phyloP scores from a whole-genome alignment of 2,888 invertebrate species.

The Eupithecia vulgata region DNA sequence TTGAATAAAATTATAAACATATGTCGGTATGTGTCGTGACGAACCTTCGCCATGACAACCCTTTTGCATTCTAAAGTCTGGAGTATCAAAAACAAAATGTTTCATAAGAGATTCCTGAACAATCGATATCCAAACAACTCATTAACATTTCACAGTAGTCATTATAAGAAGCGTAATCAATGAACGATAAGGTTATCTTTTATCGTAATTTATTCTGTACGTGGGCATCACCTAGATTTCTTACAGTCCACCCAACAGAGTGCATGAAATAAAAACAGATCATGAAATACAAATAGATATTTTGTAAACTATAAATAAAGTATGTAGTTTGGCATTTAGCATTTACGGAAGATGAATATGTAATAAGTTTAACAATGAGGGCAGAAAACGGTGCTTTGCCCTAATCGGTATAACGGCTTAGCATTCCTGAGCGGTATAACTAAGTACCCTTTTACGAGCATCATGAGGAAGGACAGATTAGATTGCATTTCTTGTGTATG shows the following conservation, averaged over 20 bases:
- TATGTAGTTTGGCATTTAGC: not conserved
- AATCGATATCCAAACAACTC: not conserved
- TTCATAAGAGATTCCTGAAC: not conserved
- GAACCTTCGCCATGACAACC: no score
- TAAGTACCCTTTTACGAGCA: not conserved
- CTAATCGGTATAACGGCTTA: slow-evolving; percentile 28
- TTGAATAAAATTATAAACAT: no score
- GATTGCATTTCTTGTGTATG: slow-evolving; percentile 7
- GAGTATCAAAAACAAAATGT: no score
- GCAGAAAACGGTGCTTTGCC: slow-evolving; percentile 26
- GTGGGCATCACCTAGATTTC: not conserved
- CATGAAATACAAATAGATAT: not conserved
- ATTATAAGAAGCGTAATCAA: slow-evolving; percentile 21
- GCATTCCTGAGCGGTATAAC: slow-evolving; percentile 22
- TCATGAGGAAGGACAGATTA: not conserved
- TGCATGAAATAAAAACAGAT: not conserved
- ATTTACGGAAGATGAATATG: not conserved
- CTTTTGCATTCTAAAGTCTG: no score
- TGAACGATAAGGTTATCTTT: slow-evolving; percentile 52
- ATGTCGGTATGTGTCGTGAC: no score
- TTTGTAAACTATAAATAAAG: not conserved
- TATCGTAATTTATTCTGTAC: slow-evolving; percentile 15
- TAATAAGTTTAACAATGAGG: slow-evolving; percentile 9
- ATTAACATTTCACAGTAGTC: not conserved
- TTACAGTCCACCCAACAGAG: not conserved